A percentile compares a stretch with the other conserved stretches of the same genome.
These are phyloP conservation scores for Conus canariensis DNA, from an alignment of 2,888 invertebrate genomes.

Conservation along the genomic window DNA sequence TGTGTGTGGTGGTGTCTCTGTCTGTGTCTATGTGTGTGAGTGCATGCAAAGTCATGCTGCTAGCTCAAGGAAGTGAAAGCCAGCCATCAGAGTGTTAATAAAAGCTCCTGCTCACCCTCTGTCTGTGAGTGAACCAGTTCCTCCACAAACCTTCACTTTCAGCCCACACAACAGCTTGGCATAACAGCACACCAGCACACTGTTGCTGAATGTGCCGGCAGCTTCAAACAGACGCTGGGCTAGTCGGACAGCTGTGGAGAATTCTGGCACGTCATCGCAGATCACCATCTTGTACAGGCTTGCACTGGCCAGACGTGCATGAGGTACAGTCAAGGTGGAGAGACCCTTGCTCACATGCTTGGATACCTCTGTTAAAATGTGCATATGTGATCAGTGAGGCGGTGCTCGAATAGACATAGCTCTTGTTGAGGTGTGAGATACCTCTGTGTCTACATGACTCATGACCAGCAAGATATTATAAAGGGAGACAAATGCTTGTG, in stretches of 20 bases:
- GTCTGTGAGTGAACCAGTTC: neutral
- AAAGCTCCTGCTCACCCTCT: too few species aligned
- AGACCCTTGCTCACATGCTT: neutral
- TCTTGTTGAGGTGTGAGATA: too few species aligned
- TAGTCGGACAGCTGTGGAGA: slow-evolving; percentile 1
- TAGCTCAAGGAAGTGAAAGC: too few species aligned
- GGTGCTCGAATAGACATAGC: too few species aligned
- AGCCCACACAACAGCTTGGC: slow-evolving; percentile 32
- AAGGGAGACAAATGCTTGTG: too few species aligned
- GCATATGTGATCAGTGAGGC: too few species aligned
- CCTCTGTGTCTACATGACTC: too few species aligned
- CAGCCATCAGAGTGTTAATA: too few species aligned
- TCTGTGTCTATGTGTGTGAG: too few species aligned
- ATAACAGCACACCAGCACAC: neutral
- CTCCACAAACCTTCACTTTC: slow-evolving; percentile 22
- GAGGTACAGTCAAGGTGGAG: neutral
- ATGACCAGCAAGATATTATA: too few species aligned
- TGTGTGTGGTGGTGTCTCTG: too few species aligned
- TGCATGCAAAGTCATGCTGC: too few species aligned
- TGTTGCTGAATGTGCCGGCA: neutral
- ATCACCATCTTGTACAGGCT: slow-evolving; percentile 29
- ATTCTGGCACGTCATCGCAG: neutral
- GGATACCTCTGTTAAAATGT: neutral
- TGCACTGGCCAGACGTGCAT: slow-evolving; percentile 19
- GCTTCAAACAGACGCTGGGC: neutral